A percentile compares a stretch with the other conserved stretches of the same genome.
phyloP scores from a whole-genome alignment of 2,888 invertebrate species.

The Erebia epiphron region DNA sequence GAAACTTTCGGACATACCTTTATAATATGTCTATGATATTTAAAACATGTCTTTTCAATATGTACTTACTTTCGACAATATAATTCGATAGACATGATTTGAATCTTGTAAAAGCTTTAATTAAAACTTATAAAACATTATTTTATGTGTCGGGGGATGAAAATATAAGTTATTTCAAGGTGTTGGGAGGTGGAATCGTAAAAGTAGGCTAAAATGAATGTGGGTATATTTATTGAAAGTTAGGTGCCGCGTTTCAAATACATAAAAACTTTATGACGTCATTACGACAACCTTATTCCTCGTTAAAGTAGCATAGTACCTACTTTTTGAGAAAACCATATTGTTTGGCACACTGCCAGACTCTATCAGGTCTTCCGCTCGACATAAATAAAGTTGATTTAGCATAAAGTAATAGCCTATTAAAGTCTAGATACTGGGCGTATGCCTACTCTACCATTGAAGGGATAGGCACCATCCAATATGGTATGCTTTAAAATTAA shows the following conservation, averaged over 20 bases:
- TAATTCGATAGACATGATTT: no score
- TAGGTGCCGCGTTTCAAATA: slow-evolving; percentile 6
- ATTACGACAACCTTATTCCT: slow-evolving; percentile 15
- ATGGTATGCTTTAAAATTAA: background rate
- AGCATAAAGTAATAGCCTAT: slow-evolving; percentile 20
- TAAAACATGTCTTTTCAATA: no score
- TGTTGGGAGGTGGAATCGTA: slow-evolving; percentile 1
- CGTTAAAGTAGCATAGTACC: slow-evolving; percentile 12
- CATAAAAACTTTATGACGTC: slow-evolving; percentile 19
- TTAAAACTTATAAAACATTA: no score
- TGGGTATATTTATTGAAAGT: slow-evolving; percentile 12
- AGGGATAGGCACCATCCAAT: background rate
- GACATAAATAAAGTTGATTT: slow-evolving; percentile 20
- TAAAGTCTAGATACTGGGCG: slow-evolving; percentile 6
- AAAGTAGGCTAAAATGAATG: slow-evolving; percentile 3
- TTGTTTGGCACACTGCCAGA: slow-evolving; percentile 35
- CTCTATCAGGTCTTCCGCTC: slow-evolving; percentile 28
- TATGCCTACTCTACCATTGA: background rate
- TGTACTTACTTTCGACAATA: no score
- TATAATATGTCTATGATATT: no score
- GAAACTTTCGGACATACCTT: no score
- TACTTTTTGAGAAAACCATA: slow-evolving; percentile 31
- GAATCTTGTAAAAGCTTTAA: no score
- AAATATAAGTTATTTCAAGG: no score
- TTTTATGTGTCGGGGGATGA: no score